A percentile compares a stretch with the other conserved stretches of the same genome.
These are phyloP conservation scores for Dromas ardeola DNA, from an alignment of 2,113 vertebrate genomes.

Conservation along the genomic window DNA sequence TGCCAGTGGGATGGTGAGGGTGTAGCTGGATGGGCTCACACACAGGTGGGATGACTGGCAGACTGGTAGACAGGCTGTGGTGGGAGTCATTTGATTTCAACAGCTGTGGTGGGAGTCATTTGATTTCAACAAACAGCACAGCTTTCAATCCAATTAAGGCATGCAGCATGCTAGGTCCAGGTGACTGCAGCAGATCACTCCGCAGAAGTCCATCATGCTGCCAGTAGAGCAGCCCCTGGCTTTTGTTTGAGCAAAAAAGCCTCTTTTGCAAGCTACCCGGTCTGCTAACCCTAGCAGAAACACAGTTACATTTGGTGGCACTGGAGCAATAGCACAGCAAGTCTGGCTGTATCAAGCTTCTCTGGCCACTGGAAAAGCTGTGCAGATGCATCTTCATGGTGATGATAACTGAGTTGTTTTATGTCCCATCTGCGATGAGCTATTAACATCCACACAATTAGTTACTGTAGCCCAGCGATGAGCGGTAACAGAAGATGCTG, in stretches of 20 bases:
- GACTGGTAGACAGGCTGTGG: neutral
- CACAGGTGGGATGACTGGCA: neutral
- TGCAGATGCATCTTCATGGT: neutral
- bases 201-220: neutral
- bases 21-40: neutral
- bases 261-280: neutral
- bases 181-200: neutral
- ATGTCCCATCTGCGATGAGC: neutral
- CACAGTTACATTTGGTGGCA: neutral
- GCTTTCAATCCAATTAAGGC: neutral
- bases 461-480: neutral
- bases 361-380: neutral
- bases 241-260: neutral
- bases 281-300: neutral
- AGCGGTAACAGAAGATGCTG: neutral
- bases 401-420: slow-evolving; percentile 4
- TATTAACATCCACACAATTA: neutral
- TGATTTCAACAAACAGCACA: neutral
- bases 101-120: neutral
- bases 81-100: neutral
- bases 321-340: neutral
- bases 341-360: neutral
- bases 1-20: neutral
- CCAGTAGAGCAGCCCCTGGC: neutral
- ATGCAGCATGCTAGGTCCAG: neutral